Base-by-base conservation (phyloP, 1,140 invertebrate species). In the Papilio polytes region DNA sequence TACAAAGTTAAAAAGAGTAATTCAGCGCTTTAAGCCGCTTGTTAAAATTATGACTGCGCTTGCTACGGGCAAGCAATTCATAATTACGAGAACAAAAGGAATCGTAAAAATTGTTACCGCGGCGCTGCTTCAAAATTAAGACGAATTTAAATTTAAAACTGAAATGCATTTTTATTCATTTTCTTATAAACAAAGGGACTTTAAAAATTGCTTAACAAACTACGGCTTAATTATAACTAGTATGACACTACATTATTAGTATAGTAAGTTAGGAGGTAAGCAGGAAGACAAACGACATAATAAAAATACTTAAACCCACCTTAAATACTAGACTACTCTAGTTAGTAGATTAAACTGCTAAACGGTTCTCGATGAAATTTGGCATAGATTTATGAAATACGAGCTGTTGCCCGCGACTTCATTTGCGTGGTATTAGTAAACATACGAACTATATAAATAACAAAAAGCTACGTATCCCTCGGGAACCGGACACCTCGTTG, bases 31-130 rank as follows among this genome's bases (percentile, higher is more conserved):
- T 31, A 70, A 70, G 63, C 63, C 63, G 63, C 63, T 70, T 70
- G 63, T 70, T 70, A 70, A 70, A 70, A 70, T 70, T 70, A 70
- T 15, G 63, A 70, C 63, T 70, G 63, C 63, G 63, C 63, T 70
- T 70, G 22, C 26, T 70, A 31, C 63, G 63, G 10, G 26, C 63
- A 70, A 70, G 63, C 63, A 70, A 70, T 70, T 70, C 63, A 70
- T 70, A 70, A 70, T 70, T 70, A 70, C 63, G 63, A 31, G 63
- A 70, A 70, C 63, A 70, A 70, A 70, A 70, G 26, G 63, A 70
- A 70, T 70, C 63, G 63, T 70, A 70, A 70, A 70, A 70, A 70
- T 70, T 70, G 63, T 70, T 70, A 70, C 63, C 26, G 63, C 63
- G 3, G 63, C 63, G 26, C 13, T 31, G 26, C 26, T 70, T 70